phyloP scores from a whole-genome alignment of 2,797 vertebrate species.

The Pteropus rufus region DNA sequence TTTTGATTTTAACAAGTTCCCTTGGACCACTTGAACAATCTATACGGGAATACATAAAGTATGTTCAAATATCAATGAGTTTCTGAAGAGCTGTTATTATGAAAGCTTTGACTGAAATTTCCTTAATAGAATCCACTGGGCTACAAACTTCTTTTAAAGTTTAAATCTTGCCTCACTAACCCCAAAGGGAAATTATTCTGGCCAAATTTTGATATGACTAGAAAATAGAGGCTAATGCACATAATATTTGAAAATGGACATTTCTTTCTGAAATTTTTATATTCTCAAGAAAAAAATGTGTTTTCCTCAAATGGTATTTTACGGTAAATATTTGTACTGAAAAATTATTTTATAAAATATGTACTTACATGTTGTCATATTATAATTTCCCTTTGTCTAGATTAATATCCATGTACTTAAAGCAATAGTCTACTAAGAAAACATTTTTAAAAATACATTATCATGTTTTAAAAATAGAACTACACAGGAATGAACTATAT shows the following conservation, averaged over 20 bases:
- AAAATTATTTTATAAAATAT: constrained; percentile 32
- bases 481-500: background rate
- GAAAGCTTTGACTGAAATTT: background rate
- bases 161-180: constrained; percentile 6
- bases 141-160: background rate
- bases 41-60: background rate
- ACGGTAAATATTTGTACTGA: constrained; percentile 3
- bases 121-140: background rate
- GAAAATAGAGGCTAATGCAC: constrained; percentile 40
- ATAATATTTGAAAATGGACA: constrained; percentile 33
- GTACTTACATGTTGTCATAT: background rate
- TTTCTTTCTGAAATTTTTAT: constrained; percentile 21
- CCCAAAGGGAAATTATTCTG: background rate
- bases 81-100: background rate
- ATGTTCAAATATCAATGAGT: background rate
- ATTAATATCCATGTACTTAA: constrained; percentile 11
- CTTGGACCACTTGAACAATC: background rate
- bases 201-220: constrained; percentile 8
- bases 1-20: background rate
- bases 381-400: background rate
- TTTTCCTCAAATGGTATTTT: background rate
- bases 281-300: background rate
- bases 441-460: background rate
- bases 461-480: background rate
- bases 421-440: background rate